Evolutionary conservation across 2,113 vertebrate species (phyloP).

Genomic region (Leuciscus idus): DNA sequence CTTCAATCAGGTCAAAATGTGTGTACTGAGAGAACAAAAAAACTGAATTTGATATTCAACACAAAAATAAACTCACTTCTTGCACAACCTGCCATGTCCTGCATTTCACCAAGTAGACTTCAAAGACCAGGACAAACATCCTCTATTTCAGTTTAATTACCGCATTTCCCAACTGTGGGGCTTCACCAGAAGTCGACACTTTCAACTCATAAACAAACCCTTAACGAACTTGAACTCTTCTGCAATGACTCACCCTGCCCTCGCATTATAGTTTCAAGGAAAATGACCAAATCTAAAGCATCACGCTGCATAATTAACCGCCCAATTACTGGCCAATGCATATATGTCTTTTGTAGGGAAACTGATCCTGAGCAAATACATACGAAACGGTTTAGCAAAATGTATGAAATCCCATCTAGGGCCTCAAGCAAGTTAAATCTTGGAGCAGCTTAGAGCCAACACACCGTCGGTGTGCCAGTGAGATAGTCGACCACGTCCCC

Average conservation of each 20-base stretch:
- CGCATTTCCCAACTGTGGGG: slow-evolving; percentile 5
- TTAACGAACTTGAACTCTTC: background rate
- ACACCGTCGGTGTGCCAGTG: slow-evolving; percentile 45
- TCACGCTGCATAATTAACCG: background rate
- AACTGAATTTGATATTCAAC: background rate
- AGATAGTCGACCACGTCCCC: slow-evolving; percentile 12
- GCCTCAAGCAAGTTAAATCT: slow-evolving; percentile 51
- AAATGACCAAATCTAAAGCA: background rate
- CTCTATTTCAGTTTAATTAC: slow-evolving; percentile 39
- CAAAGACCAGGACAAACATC: slow-evolving; percentile 30
- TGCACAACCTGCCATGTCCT: background rate
- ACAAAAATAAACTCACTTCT: background rate
- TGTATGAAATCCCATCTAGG: slow-evolving; percentile 47
- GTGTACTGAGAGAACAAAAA: background rate
- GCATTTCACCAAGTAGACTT: slow-evolving; percentile 28
- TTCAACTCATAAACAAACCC: slow-evolving; percentile 49
- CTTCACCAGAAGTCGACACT: slow-evolving; percentile 21
- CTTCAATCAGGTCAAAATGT: background rate
- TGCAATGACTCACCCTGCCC: slow-evolving; percentile 20
- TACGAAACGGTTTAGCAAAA: background rate
- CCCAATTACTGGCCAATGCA: background rate
- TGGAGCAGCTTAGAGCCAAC: slow-evolving; percentile 36
- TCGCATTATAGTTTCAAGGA: background rate
- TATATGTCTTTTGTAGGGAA: background rate
- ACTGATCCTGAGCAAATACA: background rate